Base-by-base conservation (phyloP, 2,797 vertebrate species). In the Sebastes aleutianus region DNA sequence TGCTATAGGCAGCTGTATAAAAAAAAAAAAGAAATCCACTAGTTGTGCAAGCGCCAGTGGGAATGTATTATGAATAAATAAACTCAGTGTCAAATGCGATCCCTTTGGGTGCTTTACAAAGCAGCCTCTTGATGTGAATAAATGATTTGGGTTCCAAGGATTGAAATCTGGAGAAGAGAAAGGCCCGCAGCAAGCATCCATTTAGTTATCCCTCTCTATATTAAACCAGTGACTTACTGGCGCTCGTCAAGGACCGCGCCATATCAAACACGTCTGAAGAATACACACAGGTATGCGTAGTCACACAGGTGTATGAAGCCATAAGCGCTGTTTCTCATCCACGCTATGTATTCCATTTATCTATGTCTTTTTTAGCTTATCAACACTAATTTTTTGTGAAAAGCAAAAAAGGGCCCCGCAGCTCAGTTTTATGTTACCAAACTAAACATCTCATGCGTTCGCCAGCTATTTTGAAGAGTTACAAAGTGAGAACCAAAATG, bases 121-220 rank as follows among this genome's bases (percentile, higher is more conserved):
- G 85, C 82, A 87, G 83, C 53, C 70, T 85, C 87, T 92, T 91
- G 81, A 91, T 93, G 89, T 87, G 90, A 86, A 93, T 89, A 88
- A 90, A 91, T 92, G 88, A 91, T 90, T 91, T 59, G 83, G 70
- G 75, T 88, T 89, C 82, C 83, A 74, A 56, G 73, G 88, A 83
- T 72, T 87, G 91, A 88, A 88, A 82, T 81, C 26, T 69, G 64
- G 56, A 79, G 79, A 88, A 70, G 76, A 90, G 67, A 78, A 74
- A 80, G 86, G 87, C 91, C 91, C 82, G 85, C 79, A 91, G 90
- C 84, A 4, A 71, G 69, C 78, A 50, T 87, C 85, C 78, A 79
- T 84, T 90, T 84, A 84, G 82, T 90, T 86, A 85, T 76, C 71
- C 81, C 39, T 79, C 67, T 80, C 77, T 73, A 68, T 67, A 91